These are phyloP conservation scores for Cyclura pinguis DNA, from an alignment of 2,797 vertebrate species.

Conservation along the genomic window DNA sequence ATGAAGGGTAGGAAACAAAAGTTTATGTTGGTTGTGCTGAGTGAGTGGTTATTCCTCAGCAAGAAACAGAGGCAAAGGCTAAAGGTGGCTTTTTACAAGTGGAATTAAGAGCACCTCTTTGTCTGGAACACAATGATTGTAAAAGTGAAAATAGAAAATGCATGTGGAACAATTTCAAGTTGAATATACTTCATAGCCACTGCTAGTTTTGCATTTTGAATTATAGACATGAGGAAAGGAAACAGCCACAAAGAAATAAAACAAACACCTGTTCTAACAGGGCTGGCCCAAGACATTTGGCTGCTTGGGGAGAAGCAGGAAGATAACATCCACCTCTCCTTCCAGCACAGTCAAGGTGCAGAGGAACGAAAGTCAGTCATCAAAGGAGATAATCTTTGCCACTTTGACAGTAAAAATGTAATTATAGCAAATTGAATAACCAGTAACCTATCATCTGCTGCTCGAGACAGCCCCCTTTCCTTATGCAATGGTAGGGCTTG, in stretches of 20 bases:
- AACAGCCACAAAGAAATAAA: not conserved
- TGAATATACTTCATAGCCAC: not conserved
- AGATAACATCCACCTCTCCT: no score
- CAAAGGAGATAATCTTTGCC: no score
- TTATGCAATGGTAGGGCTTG: no score
- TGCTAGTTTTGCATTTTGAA: not conserved
- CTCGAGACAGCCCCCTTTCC: no score
- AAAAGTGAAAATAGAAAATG: conserved; percentile 1
- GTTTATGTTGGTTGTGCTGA: not conserved
- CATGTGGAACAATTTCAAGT: not conserved
- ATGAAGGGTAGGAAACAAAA: not conserved
- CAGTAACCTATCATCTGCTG: no score
- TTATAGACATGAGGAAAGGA: not conserved
- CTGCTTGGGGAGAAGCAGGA: not conserved
- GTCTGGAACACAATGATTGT: not conserved
- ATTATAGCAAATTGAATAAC: no score
- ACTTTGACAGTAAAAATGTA: no score
- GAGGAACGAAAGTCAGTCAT: no score
- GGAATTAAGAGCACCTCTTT: not conserved
- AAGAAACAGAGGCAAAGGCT: not conserved
- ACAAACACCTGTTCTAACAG: not conserved
- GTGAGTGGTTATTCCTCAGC: conserved; percentile 3
- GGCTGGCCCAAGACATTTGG: not conserved
- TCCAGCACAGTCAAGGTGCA: no score
- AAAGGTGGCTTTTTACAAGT: not conserved